Evolutionary conservation across 2,888 invertebrate species (phyloP).

Genomic region (Plebejus argus): DNA sequence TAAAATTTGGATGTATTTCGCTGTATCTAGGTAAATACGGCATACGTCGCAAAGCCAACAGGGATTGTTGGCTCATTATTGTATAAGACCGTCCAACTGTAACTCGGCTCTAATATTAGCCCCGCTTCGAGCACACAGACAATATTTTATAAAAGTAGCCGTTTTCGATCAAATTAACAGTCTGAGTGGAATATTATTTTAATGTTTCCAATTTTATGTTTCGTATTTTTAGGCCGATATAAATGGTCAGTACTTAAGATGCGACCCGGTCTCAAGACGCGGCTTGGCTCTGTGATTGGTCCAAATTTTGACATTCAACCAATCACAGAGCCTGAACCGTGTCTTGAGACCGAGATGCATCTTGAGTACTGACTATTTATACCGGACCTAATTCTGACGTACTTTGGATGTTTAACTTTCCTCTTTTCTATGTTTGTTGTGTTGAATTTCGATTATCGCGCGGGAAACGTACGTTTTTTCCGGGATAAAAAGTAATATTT

Average conservation of each 20-base stretch:
- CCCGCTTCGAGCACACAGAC: constrained; percentile 41
- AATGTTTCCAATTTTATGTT: neutral
- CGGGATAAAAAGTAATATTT: too few species aligned
- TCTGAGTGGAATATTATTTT: neutral
- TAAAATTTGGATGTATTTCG: constrained; percentile 24
- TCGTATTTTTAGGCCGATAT: too few species aligned
- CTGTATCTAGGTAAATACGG: constrained; percentile 31
- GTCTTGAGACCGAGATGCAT: too few species aligned
- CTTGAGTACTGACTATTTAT: too few species aligned
- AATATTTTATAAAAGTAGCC: constrained; percentile 33
- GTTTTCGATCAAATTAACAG: constrained; percentile 29
- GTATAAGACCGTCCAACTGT: constrained; percentile 53
- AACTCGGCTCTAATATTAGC: constrained; percentile 55
- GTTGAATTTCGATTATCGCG: too few species aligned
- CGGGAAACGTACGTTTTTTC: too few species aligned
- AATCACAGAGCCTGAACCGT: too few species aligned
- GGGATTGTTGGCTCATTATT: constrained; percentile 63
- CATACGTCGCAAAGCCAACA: constrained; percentile 48
- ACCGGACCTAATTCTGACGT: neutral
- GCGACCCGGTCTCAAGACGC: too few species aligned
- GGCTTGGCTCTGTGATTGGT: too few species aligned
- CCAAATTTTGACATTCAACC: too few species aligned
- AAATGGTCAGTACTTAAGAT: too few species aligned
- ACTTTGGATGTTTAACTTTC: neutral
- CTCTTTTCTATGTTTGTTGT: neutral